These are phyloP conservation scores for Babylonia areolata DNA, from an alignment of 1,140 invertebrate genomes.

Conservation along the genomic window DNA sequence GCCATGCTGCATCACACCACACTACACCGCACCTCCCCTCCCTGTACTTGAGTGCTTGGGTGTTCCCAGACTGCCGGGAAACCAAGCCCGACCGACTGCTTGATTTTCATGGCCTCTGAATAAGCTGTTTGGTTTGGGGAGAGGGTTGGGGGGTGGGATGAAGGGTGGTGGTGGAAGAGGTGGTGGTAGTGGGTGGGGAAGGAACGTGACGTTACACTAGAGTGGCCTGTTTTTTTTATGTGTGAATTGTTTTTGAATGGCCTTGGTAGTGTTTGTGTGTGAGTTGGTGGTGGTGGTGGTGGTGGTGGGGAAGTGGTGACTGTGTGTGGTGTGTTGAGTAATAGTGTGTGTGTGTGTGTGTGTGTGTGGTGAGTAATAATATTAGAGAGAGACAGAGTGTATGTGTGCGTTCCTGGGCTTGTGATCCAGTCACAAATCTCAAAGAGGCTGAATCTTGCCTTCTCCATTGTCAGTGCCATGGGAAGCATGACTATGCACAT, in stretches of 20 bases:
- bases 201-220: neutral
- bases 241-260: neutral
- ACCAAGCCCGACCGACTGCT: no score
- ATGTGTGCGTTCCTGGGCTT: no score
- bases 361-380: no score
- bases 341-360: conserved; percentile 2
- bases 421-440: no score
- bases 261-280: neutral
- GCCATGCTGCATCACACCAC: no score
- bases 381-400: no score
- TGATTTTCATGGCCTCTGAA: neutral
- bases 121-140: neutral
- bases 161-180: neutral
- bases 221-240: neutral
- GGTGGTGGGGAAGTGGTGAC: no score
- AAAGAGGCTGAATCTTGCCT: no score
- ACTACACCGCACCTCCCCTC: no score
- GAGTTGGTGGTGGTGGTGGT: neutral
- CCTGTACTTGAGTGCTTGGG: neutral
- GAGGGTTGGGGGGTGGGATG: neutral
- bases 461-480: no score
- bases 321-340: neutral
- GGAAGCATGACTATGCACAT: no score
- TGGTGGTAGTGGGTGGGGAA: neutral
- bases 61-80: neutral